Conservation (phyloP, 2,797 vertebrate genomes). For the Sebastes melanostomus region DNA sequence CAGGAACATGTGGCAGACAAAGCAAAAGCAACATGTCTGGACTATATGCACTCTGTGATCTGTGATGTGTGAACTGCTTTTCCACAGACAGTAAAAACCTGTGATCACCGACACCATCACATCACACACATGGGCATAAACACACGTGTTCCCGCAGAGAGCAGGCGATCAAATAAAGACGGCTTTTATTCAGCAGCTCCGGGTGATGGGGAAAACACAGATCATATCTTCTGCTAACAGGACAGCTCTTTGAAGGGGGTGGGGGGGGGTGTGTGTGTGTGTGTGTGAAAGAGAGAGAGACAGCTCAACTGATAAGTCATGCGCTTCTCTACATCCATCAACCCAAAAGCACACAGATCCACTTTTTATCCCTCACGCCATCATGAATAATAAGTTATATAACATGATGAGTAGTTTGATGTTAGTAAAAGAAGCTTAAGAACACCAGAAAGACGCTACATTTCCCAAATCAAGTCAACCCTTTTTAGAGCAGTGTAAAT, state of each 20-base stretch:
- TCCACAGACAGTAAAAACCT: conserved; percentile 23
- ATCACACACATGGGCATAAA: conserved; percentile 43
- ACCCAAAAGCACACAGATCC: conserved; percentile 34
- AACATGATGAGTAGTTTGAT: conserved; percentile 17
- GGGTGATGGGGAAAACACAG: conserved; percentile 50
- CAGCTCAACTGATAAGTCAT: conserved; percentile 44
- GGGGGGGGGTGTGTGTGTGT: neutral
- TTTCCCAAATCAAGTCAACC: neutral
- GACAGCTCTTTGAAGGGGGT: conserved; percentile 42
- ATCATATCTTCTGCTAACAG: conserved; percentile 65
- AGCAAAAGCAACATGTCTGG: conserved; percentile 41
- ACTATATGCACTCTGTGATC: conserved; percentile 22
- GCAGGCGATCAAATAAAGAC: conserved; percentile 54
- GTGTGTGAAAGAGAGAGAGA: conserved; percentile 3
- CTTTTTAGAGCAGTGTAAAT: neutral
- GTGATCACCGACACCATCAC: conserved; percentile 49
- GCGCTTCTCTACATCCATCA: conserved; percentile 45
- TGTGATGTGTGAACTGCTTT: conserved; percentile 46
- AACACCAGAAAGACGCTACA: neutral
- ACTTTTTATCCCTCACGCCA: conserved; percentile 22
- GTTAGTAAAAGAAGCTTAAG: neutral
- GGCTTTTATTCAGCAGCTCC: conserved; percentile 56
- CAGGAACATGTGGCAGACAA: conserved; percentile 40
- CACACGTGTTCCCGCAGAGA: conserved; percentile 46
- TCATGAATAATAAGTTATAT: conserved; percentile 14